Evolutionary conservation across 2,113 vertebrate species (phyloP), one percentile per base, ranked within the genome.

Genomic region (Marmota monax): DNA sequence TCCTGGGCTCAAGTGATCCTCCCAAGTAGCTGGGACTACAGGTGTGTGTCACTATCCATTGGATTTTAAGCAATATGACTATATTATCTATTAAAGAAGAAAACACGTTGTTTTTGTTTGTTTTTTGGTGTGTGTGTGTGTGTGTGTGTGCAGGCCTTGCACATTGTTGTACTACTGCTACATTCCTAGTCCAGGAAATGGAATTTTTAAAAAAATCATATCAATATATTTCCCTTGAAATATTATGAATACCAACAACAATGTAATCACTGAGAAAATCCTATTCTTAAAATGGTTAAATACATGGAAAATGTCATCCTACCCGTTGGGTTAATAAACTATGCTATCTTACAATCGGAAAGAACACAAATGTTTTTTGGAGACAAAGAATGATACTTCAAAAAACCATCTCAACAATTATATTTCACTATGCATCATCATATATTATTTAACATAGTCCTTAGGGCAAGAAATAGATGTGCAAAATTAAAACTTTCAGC

Each of bases 231-330:
- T 70, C 22, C 10, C 25, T 51, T 87, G 77, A 76, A 78, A 56
- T 53, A 91, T 88, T 45, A 84, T 86, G 32, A 97, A 78, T 90
- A 53, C 20, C 17, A 27, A 91, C 51, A 97, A 90, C 10, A 65
- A 39, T 2, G 61, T 94, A 76, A 83, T 92, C 74, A 22, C 23
- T 53, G 32, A 37, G 37, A 87, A 95, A 92, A 76, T 4, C n/a
- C 18, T 74, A 32, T 89, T 86, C 34, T 70, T 56, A 48, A 92
- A 96, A 63, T 23, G 48, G 22, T 67, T 67, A 79, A 83, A 72
- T 88, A 77, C 29, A 48, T 17, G 94, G 72, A 11, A 97, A 95
- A 92, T 96, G 82, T 37, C 79, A 94, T 61, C 58, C 17, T 79
- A 42, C 14, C 67, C 91, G 76, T 88, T 78, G 90, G 80, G 95